phyloP scores from a whole-genome alignment of 2,797 vertebrate species.

The Pseudomugil tenellus region DNA sequence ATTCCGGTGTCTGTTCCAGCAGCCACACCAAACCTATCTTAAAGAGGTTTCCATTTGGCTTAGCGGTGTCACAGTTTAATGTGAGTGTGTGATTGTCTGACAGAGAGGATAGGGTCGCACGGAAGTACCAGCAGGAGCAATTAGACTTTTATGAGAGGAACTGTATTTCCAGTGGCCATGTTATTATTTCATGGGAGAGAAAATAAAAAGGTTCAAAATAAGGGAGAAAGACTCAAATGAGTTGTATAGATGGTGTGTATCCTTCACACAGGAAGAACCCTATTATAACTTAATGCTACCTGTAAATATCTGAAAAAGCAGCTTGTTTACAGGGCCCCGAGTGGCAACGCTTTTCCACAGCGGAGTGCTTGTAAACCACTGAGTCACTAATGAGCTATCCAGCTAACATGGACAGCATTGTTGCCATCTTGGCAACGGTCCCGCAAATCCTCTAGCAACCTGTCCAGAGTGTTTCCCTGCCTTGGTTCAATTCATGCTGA shows the following conservation, averaged over 20 bases:
- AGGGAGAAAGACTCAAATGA: constrained; percentile 16
- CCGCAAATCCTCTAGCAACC: constrained; percentile 26
- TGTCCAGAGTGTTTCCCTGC: constrained; percentile 31
- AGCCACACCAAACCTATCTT: constrained; percentile 28
- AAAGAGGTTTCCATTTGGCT: constrained; percentile 50
- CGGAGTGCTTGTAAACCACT: constrained; percentile 56
- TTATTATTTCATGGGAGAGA: constrained; percentile 55
- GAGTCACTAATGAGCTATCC: constrained; percentile 40
- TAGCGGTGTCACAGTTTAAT: constrained; percentile 42
- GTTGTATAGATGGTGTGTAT: constrained; percentile 20
- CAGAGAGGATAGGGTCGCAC: constrained; percentile 11
- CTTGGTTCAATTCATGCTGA: constrained; percentile 31
- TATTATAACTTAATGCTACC: constrained; percentile 72
- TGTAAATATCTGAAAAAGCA: constrained; percentile 69
- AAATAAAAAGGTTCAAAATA: constrained; percentile 22
- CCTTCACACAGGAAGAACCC: constrained; percentile 70
- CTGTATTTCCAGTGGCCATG: constrained; percentile 58
- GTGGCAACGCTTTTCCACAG: constrained; percentile 58
- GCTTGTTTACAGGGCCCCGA: constrained; percentile 66
- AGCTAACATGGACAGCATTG: constrained; percentile 44
- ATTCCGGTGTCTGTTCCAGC: constrained; percentile 20
- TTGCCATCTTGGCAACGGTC: constrained; percentile 31
- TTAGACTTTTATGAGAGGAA: constrained; percentile 74
- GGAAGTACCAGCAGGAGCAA: constrained; percentile 65
- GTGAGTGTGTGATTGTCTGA: constrained; percentile 37